A percentile compares a stretch with the other conserved stretches of the same genome.
phyloP scores from a whole-genome alignment of 1,140 invertebrate genomes.

The Prorops nasuta region DNA sequence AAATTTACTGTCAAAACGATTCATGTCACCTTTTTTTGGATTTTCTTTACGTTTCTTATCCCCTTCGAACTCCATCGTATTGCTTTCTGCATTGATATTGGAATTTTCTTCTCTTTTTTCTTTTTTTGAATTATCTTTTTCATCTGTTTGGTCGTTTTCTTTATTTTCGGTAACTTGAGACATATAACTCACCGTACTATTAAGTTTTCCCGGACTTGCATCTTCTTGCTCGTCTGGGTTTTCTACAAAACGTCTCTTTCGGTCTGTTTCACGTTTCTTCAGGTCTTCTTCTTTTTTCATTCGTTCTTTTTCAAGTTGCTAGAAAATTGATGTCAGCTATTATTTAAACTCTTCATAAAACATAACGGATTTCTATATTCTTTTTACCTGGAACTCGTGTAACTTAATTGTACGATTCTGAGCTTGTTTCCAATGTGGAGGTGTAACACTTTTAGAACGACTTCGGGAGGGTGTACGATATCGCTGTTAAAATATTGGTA shows the following conservation, averaged over 20 bases:
- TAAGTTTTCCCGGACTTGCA: slow-evolving; percentile 26
- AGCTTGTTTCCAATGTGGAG: slow-evolving; percentile 86
- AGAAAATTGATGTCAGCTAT: slow-evolving; percentile 18
- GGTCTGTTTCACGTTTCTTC: slow-evolving; percentile 60
- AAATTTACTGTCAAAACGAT: slow-evolving; percentile 25
- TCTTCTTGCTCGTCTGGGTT: slow-evolving; percentile 41
- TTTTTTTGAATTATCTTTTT: slow-evolving; percentile 3
- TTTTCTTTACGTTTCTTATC: slow-evolving; percentile 36
- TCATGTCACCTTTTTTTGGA: background rate
- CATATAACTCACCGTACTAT: slow-evolving; percentile 4
- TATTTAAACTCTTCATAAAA: slow-evolving; percentile 7
- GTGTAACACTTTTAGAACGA: slow-evolving; percentile 79
- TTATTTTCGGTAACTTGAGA: slow-evolving; percentile 21
- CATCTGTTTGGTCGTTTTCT: slow-evolving; percentile 26
- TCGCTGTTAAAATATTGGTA: slow-evolving; percentile 70
- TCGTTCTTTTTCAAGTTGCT: slow-evolving; percentile 66
- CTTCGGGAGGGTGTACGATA: slow-evolving; percentile 83
- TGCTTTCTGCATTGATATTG: slow-evolving; percentile 21
- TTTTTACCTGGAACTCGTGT: slow-evolving; percentile 71
- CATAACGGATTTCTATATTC: background rate
- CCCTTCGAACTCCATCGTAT: slow-evolving; percentile 24
- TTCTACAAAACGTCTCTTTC: slow-evolving; percentile 58
- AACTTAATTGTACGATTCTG: slow-evolving; percentile 79
- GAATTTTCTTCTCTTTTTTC: slow-evolving; percentile 21
- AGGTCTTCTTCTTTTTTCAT: slow-evolving; percentile 64